A percentile compares a stretch with the other conserved stretches of the same genome.
Evolutionary conservation across 2,888 invertebrate species (phyloP).

Genomic region (Escarpia spicata): DNA sequence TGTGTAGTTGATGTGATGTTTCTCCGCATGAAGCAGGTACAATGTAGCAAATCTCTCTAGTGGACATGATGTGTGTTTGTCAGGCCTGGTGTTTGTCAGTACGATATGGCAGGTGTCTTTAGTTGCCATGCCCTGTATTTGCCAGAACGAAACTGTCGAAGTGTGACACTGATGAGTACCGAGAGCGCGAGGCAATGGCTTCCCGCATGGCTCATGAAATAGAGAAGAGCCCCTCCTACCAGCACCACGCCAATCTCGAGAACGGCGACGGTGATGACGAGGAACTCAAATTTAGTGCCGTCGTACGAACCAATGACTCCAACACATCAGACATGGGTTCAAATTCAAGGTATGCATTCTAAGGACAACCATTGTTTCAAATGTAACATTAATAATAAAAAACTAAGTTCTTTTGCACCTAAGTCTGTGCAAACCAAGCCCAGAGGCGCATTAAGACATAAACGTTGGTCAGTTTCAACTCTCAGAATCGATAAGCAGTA

Average conservation of each 20-base stretch:
- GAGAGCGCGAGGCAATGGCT: constrained; percentile 86
- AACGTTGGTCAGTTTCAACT: too few species aligned
- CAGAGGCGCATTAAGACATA: too few species aligned
- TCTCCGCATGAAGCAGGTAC: too few species aligned
- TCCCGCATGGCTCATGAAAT: constrained; percentile 92
- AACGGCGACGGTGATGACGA: constrained; percentile 80
- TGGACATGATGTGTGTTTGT: neutral
- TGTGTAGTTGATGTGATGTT: too few species aligned
- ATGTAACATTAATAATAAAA: neutral
- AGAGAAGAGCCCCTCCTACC: constrained; percentile 84
- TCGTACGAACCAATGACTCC: constrained; percentile 18
- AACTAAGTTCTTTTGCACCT: too few species aligned
- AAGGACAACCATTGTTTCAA: neutral
- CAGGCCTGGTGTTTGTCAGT: constrained; percentile 42
- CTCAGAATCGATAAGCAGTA: too few species aligned
- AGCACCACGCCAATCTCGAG: constrained; percentile 84
- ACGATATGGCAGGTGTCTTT: constrained; percentile 68
- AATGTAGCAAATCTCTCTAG: too few species aligned
- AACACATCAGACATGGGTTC: neutral
- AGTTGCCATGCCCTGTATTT: neutral
- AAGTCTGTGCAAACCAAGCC: too few species aligned
- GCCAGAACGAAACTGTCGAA: constrained; percentile 78
- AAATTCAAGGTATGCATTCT: neutral
- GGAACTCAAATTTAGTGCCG: constrained; percentile 81
- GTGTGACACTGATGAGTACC: constrained; percentile 87